Base-by-base conservation (phyloP, 1,140 invertebrate genomes). In the Sminthurinus signatus region DNA sequence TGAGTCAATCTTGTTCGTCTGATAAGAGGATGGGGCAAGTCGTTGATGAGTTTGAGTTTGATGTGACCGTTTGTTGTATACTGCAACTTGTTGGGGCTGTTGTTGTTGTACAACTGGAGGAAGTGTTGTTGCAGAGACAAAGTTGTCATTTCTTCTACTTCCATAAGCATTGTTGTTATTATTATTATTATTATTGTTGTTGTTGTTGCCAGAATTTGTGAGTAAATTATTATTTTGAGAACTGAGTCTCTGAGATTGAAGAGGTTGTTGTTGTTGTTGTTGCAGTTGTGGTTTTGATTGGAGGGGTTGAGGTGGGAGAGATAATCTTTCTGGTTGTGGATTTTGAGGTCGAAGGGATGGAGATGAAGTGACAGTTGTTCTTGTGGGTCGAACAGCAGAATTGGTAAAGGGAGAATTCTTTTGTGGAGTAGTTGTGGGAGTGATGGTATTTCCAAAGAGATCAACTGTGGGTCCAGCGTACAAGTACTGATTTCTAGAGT, bases 401-500 rank as follows among this genome's bases (percentile, higher is more conserved):
- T 39, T 56, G 14, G 25, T 21, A 31, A 36, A 12, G 31, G 50
- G 28, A 52, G 8, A 10, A n/a, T 48, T 48, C 5, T 48, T 48
- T n/a, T n/a, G n/a, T 8, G 51, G 51, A 8, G 10, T 3, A 2
- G 31, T 36, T 12, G 31, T 5, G 14, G 36, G 29, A 4, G 54
- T 56, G 36, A 56, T 56, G 3, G 31, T 12, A 23, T 62, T 60
- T 32, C 72, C 71, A 48, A 63, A 64, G 29, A 69, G 56, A 17
- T 63, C 71, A 52, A 71, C 28, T 0, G 68, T 63, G 19, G 71
- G 64, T 1, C 67, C 65, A 36, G 65, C 72, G 61, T 71, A 71
- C 19, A 72, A 72, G 19, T 75, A 71, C 31, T 77, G 73, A 23
- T 75, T 76, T 64, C 81, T 80, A 5, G 74, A 75, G 70, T 80